These are phyloP conservation scores for Zaprionus vittiger DNA, from an alignment of 1,140 invertebrate species.

Conservation along the genomic window DNA sequence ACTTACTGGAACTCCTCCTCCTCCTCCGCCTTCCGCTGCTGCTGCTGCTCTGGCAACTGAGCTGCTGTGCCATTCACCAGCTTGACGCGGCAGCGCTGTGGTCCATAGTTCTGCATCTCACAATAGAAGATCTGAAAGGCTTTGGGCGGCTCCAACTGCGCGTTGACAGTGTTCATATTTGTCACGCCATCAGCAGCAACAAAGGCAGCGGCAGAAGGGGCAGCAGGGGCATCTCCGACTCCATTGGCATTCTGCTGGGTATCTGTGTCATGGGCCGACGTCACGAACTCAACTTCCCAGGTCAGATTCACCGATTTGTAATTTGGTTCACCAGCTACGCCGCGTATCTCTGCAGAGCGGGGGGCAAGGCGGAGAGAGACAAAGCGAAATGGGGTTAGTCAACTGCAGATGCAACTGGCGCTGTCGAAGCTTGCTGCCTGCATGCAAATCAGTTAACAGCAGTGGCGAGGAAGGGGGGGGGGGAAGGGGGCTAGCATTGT, in stretches of 20 bases:
- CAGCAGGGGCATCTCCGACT: conserved; percentile 36
- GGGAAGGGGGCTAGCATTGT: background rate
- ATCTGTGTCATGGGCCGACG: conserved; percentile 72
- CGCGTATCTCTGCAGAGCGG: conserved; percentile 86
- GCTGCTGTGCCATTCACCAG: conserved; percentile 83
- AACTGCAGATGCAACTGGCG: conserved; percentile 33
- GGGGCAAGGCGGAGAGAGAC: background rate
- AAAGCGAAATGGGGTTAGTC: conserved; percentile 48
- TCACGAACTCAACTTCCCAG: conserved; percentile 86
- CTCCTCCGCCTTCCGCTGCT: conserved; percentile 3
- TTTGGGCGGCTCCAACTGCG: conserved; percentile 70
- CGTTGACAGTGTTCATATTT: conserved; percentile 69
- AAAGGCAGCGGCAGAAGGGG: conserved; percentile 14
- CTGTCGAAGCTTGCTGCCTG: conserved; percentile 47
- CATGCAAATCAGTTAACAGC: conserved; percentile 75
- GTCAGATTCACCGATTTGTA: conserved; percentile 89
- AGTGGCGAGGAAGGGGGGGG: conserved; percentile 16
- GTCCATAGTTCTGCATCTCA: conserved; percentile 90
- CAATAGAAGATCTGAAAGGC: conserved; percentile 89
- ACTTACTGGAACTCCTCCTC: conserved; percentile 27
- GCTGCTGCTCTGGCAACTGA: conserved; percentile 23
- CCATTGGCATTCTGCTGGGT: conserved; percentile 34
- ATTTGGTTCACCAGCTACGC: conserved; percentile 89
- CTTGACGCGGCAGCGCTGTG: conserved; percentile 89
- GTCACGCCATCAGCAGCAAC: conserved; percentile 55